These are phyloP conservation scores for Agrilus mali DNA, from an alignment of 2,888 invertebrate genomes.

Conservation along the genomic window DNA sequence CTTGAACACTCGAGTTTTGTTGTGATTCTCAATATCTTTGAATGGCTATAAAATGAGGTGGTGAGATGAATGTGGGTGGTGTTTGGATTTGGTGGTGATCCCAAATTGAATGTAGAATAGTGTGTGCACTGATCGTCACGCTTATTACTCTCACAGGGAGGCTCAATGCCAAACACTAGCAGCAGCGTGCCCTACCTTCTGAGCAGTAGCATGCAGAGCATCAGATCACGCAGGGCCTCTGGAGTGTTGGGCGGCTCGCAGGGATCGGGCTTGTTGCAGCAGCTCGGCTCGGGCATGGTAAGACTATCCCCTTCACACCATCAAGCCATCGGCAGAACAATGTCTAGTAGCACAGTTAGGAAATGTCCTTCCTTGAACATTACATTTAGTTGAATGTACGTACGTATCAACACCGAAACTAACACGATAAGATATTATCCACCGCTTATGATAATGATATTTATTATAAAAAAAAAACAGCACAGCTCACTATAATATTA, in stretches of 20 bases:
- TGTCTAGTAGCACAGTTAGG: conserved; percentile 48
- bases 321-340: conserved; percentile 39
- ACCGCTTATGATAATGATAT: neutral
- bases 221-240: conserved; percentile 61
- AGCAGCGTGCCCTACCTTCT: conserved; percentile 78
- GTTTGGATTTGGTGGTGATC: no score
- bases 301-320: conserved; percentile 57
- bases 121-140: conserved; percentile 5
- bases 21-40: no score
- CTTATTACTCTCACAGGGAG: conserved; percentile 48
- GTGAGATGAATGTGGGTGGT: no score
- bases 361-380: conserved; percentile 68
- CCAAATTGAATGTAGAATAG: no score
- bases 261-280: conserved; percentile 58
- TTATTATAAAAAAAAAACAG: neutral
- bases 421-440: conserved; percentile 5
- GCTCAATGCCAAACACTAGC: conserved; percentile 82
- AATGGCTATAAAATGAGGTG: no score
- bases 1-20: no score
- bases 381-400: conserved; percentile 46
- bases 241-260: conserved; percentile 46
- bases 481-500: neutral
- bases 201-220: conserved; percentile 66
- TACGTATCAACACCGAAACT: conserved; percentile 23
- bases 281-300: conserved; percentile 89